These are phyloP conservation scores for Rambutsinella grinnellia DNA, from an alignment of 2,888 invertebrate species.

Conservation along the genomic window DNA sequence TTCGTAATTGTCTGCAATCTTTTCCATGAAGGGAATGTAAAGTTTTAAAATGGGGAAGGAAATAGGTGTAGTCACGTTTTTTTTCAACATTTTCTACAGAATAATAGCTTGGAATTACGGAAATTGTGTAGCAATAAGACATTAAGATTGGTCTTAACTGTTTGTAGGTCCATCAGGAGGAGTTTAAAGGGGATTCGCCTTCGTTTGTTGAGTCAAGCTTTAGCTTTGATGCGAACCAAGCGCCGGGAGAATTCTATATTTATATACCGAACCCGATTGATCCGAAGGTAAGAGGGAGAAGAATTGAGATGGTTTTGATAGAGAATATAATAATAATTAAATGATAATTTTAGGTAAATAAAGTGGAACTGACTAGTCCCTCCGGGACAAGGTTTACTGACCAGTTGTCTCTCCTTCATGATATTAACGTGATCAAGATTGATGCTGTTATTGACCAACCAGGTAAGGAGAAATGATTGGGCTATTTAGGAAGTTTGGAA, in stretches of 20 bases:
- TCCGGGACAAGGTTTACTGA: constrained; percentile 61
- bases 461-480: constrained; percentile 33
- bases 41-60: too few species aligned
- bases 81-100: too few species aligned
- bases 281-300: too few species aligned
- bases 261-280: constrained; percentile 63
- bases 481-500: background rate
- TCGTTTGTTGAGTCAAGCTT: constrained; percentile 65
- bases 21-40: too few species aligned
- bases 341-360: too few species aligned
- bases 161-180: constrained; percentile 71
- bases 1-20: background rate
- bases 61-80: too few species aligned
- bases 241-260: constrained; percentile 66
- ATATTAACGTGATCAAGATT: constrained; percentile 66
- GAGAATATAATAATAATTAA: too few species aligned
- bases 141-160: too few species aligned
- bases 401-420: constrained; percentile 62
- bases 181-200: constrained; percentile 71
- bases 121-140: too few species aligned
- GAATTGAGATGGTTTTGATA: too few species aligned
- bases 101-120: too few species aligned
- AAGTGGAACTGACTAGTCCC: constrained; percentile 65
- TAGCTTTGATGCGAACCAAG: constrained; percentile 65
- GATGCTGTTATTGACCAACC: constrained; percentile 64